Conservation (phyloP, 2,113 vertebrate genomes). For the human region GRCh38 chr7:3785501-3786000, state of each 20-base stretch:
- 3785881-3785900: accelerated
- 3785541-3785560: neutral
- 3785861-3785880: neutral
- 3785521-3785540: neutral
- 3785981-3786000: neutral
- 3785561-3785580: neutral
- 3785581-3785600: neutral
- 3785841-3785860: accelerated
- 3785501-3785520: neutral
- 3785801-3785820: neutral
- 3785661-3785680: neutral
- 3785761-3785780: neutral
- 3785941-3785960: too few species aligned
- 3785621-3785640: neutral
- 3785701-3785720: neutral
- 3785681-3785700: neutral
- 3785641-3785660: neutral
- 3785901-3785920: neutral
- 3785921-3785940: neutral
- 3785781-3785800: neutral
- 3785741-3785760: accelerated
- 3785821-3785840: accelerated
- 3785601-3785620: neutral
- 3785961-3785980: neutral
- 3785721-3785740: neutral